Base-by-base conservation (phyloP, 2,797 vertebrate genomes). In the Caiman crocodilus region DNA sequence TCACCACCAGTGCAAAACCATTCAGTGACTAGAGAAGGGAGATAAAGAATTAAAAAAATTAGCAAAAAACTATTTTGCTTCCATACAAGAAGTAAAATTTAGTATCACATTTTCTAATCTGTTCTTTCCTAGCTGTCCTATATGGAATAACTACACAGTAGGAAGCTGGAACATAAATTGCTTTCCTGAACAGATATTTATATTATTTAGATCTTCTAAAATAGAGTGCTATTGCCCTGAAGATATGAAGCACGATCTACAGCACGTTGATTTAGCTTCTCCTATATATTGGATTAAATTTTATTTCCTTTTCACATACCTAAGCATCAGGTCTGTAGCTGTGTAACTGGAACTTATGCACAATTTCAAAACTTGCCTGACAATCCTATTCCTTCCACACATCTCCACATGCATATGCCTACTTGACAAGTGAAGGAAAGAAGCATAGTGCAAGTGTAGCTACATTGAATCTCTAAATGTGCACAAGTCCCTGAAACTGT, bases 1-100 rank as follows among this genome's bases (percentile, higher is more conserved):
- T 99, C 95, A 99, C 99, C 73, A 99, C 98, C 98, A 99, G 93
- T 0, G 99, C 98, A 79, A 99, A 99, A 87, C 99, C 99, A 32
- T 98, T 98, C 85, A 99, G 97, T 80, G 99, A 99, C 99, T 99
- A 55, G 73, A 97, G 94, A 95, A 91, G 9, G 58, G 63, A 90
- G 87, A 93, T 11, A 79, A 97, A 18, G 83, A 32, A 56, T 61
- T 84, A 2, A 81, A 88, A 82, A 90, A 74, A 50, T 55, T 74
- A 79, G 75, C 56, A 92, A 26, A 76, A 69, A 58, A 55, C 9
- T n/a, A 21, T 32, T 21, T 65, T 16, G 50, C 14, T 65, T 21
- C 25, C 28, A 56, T 63, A 80, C 28, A 56, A n/a, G 14, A 65
- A 56, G 42, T 10, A 23, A 56, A n/a, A 32, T 30, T 84, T 21